Percentiles rank a stretch among this genome's conserved stretches.
These are phyloP conservation scores for Halisarca cf. caerulea DNA, from an alignment of 37 sponge, comb jelly and placozoan species.

Conservation along the genomic window DNA sequence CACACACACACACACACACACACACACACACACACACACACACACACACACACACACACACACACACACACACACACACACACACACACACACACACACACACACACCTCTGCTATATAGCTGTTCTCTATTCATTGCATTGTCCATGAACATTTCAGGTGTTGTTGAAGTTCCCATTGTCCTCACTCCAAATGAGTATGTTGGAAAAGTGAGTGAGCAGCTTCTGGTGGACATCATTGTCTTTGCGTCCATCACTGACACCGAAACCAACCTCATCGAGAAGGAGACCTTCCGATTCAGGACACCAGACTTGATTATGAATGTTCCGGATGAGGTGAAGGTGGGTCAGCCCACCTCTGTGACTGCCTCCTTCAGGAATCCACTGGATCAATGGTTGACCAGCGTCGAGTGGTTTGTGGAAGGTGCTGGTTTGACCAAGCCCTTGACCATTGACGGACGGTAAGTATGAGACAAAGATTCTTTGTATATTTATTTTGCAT, in stretches of 20 bases:
- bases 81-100: too few relatives aligned
- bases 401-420: slow-evolving; percentile 45
- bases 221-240: slow-evolving; percentile 32
- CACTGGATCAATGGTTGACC: slow-evolving; percentile 38
- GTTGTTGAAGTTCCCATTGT: background rate
- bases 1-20: too few relatives aligned
- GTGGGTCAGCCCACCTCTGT: slow-evolving; percentile 20
- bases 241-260: slow-evolving; percentile 32
- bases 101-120: too few relatives aligned
- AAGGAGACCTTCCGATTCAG: slow-evolving; percentile 31
- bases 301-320: slow-evolving; percentile 5
- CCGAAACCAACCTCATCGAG: background rate
- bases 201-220: slow-evolving; percentile 38
- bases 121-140: too few relatives aligned
- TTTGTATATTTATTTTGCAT: too few relatives aligned
- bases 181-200: slow-evolving; percentile 27
- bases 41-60: too few relatives aligned
- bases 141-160: too few relatives aligned
- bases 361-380: slow-evolving; percentile 45
- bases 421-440: slow-evolving; percentile 42
- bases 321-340: background rate
- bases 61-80: too few relatives aligned
- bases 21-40: too few relatives aligned
- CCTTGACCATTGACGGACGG: slow-evolving; percentile 7
- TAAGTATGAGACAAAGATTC: too few relatives aligned